Conservation (phyloP, 37 sponge, comb jelly and placozoan genomes). For the Cliona cf. orientalis region DNA sequence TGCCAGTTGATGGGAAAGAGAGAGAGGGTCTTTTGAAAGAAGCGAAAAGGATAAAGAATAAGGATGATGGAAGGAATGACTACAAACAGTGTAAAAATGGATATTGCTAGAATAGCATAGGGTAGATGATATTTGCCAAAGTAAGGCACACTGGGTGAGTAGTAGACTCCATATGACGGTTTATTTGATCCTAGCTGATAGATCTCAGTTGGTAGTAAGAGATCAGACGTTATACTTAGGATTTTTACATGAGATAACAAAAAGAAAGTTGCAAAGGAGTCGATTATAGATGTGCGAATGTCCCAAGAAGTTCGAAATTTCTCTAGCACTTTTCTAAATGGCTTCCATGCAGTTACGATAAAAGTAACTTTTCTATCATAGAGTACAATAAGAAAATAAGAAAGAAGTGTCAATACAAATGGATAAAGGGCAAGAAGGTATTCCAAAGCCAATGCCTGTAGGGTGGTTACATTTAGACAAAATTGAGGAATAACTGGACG, state of each 20-base stretch:
- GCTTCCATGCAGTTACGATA: background rate
- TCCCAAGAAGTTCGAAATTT: slow-evolving; percentile 28
- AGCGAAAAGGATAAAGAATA: too few relatives aligned
- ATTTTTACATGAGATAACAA: slow-evolving; percentile 56
- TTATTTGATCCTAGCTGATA: background rate
- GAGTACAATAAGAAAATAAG: slow-evolving; percentile 4
- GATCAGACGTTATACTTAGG: slow-evolving; percentile 14
- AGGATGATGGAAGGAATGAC: slow-evolving; percentile 44
- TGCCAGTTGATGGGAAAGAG: too few relatives aligned
- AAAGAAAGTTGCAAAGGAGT: too few relatives aligned
- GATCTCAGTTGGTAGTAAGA: slow-evolving; percentile 29
- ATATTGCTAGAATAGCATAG: slow-evolving; percentile 26
- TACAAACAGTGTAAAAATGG: slow-evolving; percentile 16
- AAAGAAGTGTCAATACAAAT: background rate
- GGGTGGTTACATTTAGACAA: background rate
- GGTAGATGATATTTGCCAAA: slow-evolving; percentile 27
- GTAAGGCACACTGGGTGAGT: slow-evolving; percentile 11
- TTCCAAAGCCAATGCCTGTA: too few relatives aligned
- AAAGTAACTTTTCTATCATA: background rate
- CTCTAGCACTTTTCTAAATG: background rate
- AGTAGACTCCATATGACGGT: background rate
- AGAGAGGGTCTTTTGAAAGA: too few relatives aligned
- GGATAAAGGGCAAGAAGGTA: too few relatives aligned
- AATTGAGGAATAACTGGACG: background rate
- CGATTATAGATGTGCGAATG: slow-evolving; percentile 21